Evolutionary conservation across 2,113 vertebrate species (phyloP), one percentile per base, ranked within the genome.

Genomic region (Vireo altiloquus): DNA sequence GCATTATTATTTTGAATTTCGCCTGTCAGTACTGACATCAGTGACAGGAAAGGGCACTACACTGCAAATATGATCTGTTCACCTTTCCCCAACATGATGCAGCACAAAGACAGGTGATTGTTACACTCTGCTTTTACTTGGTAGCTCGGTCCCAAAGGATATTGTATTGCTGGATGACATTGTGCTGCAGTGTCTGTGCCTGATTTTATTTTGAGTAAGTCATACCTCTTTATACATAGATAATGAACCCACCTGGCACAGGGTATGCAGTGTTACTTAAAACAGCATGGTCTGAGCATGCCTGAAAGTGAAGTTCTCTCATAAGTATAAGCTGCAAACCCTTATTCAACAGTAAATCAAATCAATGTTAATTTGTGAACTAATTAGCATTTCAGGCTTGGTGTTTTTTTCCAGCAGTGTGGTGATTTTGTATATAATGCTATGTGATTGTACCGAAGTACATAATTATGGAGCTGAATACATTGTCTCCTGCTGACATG

Each of bases 341-440:
- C 83, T 98, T 98, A 97, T 97, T 98, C 98, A 97, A 97, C 97
- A 96, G 98, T 97, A 98, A 98, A 98, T 98, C 97, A 98, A 98
- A 98, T 98, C 98, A 98, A 95, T 97, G 98, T 98, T 98, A 98
- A 98, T 98, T 98, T 97, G 97, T 96, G 97, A 97, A 97, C 97
- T 98, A 98, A 98, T 98, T 98, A 98, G 97, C 97, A 97, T 98
- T 97, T 97, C 95, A 97, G 96, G 81, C 92, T 97, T 28, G 39
- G 83, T 96, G 2, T 95, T 97, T 93, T 95, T 97, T 97, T 98
- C 96, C 89, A 42, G 96, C 92, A 97, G 89, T 35, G 25, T 95
- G 96, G 97, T 96, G 98, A 97, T 97, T 97, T 97, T 97, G 97
- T 97, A 92, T 96, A 97, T 98, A 98, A 98, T 97, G 95, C 95